A percentile compares a stretch with the other conserved stretches of the same genome.
phyloP scores from a whole-genome alignment of 2,888 invertebrate species.

The Deilephila elpenor region DNA sequence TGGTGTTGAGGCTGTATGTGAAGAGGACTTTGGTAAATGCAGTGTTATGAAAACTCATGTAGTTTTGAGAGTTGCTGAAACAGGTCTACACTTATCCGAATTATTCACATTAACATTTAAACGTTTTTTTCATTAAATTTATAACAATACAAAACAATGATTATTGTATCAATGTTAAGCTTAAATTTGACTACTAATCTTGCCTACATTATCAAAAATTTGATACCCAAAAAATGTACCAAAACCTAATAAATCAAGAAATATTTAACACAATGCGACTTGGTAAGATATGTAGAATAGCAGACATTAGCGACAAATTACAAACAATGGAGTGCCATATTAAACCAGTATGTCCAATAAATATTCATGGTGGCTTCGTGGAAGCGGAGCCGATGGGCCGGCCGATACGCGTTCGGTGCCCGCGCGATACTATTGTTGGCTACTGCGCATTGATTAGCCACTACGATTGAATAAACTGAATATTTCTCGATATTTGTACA shows the following conservation, averaged over 20 bases:
- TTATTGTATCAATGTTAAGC: no score
- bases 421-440: conserved; percentile 20
- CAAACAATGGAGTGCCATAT: conserved; percentile 67
- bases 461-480: conserved; percentile 18
- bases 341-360: conserved; percentile 70
- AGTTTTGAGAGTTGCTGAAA: no score
- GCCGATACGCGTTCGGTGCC: conserved; percentile 27
- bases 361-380: conserved; percentile 75
- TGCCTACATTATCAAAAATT: background rate
- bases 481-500: background rate
- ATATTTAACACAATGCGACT: conserved; percentile 10
- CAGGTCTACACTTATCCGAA: no score
- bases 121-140: no score
- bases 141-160: no score
- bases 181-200: no score
- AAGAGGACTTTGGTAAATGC: no score
- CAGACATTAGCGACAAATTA: conserved; percentile 64
- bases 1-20: no score
- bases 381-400: conserved; percentile 46
- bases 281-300: conserved; percentile 37
- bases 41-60: no score
- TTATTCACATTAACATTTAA: no score
- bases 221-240: background rate
- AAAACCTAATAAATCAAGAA: background rate
- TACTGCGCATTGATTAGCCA: conserved; percentile 10